These are phyloP conservation scores for Bombus confusus DNA, from an alignment of 1,140 invertebrate genomes.

Conservation along the genomic window DNA sequence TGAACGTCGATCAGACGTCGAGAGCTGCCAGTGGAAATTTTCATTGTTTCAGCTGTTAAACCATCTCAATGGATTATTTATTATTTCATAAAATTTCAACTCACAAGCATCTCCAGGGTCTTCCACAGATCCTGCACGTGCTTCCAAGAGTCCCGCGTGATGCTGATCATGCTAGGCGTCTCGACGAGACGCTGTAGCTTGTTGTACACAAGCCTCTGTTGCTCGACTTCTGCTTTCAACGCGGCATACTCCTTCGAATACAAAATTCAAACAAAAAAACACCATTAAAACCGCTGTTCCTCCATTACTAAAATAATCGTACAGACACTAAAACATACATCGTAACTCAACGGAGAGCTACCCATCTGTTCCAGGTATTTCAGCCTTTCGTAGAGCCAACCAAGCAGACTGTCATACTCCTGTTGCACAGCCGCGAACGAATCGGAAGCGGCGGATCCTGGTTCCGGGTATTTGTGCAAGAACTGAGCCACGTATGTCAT, in stretches of 20 bases:
- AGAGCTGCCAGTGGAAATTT: too few relatives aligned
- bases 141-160: conserved; percentile 91
- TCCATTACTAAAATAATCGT: neutral
- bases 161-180: conserved; percentile 89
- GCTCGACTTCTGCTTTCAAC: conserved; percentile 88
- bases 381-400: conserved; percentile 91
- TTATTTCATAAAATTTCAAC: conserved; percentile 28
- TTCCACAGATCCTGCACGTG: conserved; percentile 90
- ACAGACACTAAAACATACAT: conserved; percentile 72
- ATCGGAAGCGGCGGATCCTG: conserved; percentile 86
- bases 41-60: too few relatives aligned
- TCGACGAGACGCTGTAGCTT: conserved; percentile 90
- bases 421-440: conserved; percentile 89
- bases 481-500: conserved; percentile 99
- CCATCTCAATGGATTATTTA: neutral
- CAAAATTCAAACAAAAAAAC: conserved; percentile 3
- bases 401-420: conserved; percentile 90
- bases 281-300: neutral
- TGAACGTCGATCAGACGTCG: too few relatives aligned
- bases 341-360: conserved; percentile 81
- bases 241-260: conserved; percentile 86
- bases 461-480: conserved; percentile 96
- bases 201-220: conserved; percentile 86
- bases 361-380: conserved; percentile 86
- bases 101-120: conserved; percentile 86